Evolutionary conservation across 1,140 invertebrate species (phyloP).

Genomic region (Conus betulinus): DNA sequence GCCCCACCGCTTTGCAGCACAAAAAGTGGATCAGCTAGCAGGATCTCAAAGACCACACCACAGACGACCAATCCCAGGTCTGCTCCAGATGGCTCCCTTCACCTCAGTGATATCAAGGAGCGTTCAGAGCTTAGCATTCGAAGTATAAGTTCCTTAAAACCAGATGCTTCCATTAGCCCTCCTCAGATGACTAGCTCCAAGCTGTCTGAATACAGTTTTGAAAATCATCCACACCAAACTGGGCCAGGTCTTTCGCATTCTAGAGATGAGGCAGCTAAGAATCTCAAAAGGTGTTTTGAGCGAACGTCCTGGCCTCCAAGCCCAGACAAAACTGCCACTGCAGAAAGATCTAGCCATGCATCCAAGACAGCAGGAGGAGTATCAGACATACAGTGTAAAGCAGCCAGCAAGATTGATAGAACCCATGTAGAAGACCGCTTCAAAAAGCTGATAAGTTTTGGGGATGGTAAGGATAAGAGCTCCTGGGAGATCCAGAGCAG

Average conservation of each 20-base stretch:
- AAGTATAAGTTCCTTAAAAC: neutral
- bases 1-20: conserved; percentile 44
- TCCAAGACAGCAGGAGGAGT: neutral
- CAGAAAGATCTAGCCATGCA: neutral
- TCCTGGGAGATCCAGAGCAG: conserved; percentile 25
- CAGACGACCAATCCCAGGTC: neutral
- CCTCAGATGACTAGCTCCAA: conserved; percentile 29
- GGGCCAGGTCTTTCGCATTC: neutral
- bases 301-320: conserved; percentile 22
- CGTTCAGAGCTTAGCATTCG: neutral
- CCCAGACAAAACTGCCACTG: neutral
- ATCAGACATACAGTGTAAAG: neutral
- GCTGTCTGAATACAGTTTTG: conserved; percentile 35
- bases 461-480: neutral
- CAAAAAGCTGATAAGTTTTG: neutral
- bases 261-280: neutral
- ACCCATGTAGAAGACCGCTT: conserved; percentile 8
- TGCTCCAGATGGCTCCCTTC: neutral
- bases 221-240: neutral
- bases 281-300: conserved; percentile 9
- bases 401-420: neutral
- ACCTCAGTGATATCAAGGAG: conserved; percentile 28
- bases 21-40: conserved; percentile 5
- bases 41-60: neutral
- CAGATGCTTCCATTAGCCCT: conserved; percentile 13